phyloP scores from a whole-genome alignment of 2,113 vertebrate genomes.

The human region GRCh38 chr20:39578501-39579000 shows the following conservation, averaged over 20 bases:
- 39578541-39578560: constrained; percentile 18
- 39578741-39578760: constrained; percentile 84
- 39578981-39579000: constrained; percentile 89
- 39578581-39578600: neutral
- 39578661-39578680: neutral
- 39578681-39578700: constrained; percentile 66
- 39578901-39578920: constrained; percentile 99
- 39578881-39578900: constrained; percentile 99
- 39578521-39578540: neutral
- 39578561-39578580: neutral
- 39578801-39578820: constrained; percentile 89
- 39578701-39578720: constrained; percentile 76
- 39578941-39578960: constrained; percentile 93
- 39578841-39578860: constrained; percentile 98
- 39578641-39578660: constrained; percentile 35
- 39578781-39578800: constrained; percentile 93
- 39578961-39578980: constrained; percentile 91
- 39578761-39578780: constrained; percentile 91
- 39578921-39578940: constrained; percentile 98
- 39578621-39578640: constrained; percentile 38
- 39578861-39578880: constrained; percentile 98
- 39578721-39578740: constrained; percentile 73
- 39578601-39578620: neutral
- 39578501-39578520: constrained; percentile 32
- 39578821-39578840: constrained; percentile 97